phyloP scores from a whole-genome alignment of 1,140 invertebrate genomes.

The Atta texana region DNA sequence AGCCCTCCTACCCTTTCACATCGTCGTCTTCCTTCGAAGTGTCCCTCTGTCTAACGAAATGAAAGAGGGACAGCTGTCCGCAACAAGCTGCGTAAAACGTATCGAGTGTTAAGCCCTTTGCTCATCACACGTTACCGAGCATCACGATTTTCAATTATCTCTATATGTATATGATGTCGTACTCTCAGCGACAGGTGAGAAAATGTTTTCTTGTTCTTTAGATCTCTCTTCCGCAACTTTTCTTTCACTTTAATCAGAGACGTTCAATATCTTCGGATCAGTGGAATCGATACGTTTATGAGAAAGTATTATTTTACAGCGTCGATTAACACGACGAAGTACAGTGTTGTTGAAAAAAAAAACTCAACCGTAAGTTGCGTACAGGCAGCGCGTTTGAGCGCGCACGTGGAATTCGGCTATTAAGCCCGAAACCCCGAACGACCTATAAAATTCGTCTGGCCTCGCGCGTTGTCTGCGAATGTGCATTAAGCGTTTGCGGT shows the following conservation, averaged over 20 bases:
- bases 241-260: neutral
- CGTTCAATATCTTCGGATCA: neutral
- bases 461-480: constrained; percentile 82
- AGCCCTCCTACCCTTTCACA: neutral
- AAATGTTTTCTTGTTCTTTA: neutral
- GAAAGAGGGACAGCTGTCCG: constrained; percentile 36
- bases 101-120: neutral
- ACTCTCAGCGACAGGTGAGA: constrained; percentile 40
- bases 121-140: neutral
- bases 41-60: neutral
- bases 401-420: constrained; percentile 83
- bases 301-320: neutral
- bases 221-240: neutral
- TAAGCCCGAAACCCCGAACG: constrained; percentile 84
- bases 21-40: constrained; percentile 1
- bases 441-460: constrained; percentile 86
- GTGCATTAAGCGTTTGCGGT: constrained; percentile 83
- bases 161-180: neutral
- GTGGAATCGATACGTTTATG: neutral
- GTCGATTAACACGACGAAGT: neutral
- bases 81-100: constrained; percentile 20
- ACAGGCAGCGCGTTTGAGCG: constrained; percentile 20
- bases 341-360: neutral
- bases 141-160: constrained; percentile 41
- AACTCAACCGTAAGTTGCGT: neutral